A percentile compares a stretch with the other conserved stretches of the same genome.
Evolutionary conservation across 2,888 invertebrate genomes (phyloP).

Genomic region (Ceraclea dissimilis): DNA sequence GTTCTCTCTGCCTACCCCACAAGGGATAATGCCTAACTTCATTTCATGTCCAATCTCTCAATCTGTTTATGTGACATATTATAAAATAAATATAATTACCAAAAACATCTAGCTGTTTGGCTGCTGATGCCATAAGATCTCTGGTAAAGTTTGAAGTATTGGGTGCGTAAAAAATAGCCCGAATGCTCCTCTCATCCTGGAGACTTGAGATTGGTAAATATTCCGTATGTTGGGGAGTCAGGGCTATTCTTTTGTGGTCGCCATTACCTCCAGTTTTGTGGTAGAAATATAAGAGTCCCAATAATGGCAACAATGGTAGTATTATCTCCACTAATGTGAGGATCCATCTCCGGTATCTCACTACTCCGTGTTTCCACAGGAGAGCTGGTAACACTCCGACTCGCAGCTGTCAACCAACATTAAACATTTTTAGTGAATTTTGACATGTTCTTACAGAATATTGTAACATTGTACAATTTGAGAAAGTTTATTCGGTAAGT

Average conservation of each 20-base stretch:
- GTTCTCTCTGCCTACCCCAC: no score
- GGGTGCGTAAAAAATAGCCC: not conserved
- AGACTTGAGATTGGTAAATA: not conserved
- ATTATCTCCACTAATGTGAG: slow-evolving; percentile 13
- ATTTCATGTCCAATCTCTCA: no score
- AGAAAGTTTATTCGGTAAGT: no score
- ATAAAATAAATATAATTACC: not conserved
- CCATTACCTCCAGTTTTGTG: not conserved
- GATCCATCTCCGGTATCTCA: slow-evolving; percentile 14
- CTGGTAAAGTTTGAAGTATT: not conserved
- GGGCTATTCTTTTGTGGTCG: not conserved
- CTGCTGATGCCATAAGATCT: not conserved
- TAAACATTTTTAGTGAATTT: no score
- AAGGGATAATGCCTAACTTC: no score
- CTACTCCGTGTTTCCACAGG: slow-evolving; percentile 19
- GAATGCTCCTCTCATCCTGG: not conserved
- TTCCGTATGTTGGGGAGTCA: not conserved
- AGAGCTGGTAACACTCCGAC: slow-evolving; percentile 9
- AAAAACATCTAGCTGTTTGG: not conserved
- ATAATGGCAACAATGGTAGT: slow-evolving; percentile 4
- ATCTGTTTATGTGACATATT: no score
- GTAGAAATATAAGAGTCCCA: not conserved
- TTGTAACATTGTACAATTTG: no score
- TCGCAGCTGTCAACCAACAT: not conserved
- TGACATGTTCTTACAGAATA: no score